Base-by-base conservation (phyloP, 2,888 invertebrate species). In the Philonicus albiceps region DNA sequence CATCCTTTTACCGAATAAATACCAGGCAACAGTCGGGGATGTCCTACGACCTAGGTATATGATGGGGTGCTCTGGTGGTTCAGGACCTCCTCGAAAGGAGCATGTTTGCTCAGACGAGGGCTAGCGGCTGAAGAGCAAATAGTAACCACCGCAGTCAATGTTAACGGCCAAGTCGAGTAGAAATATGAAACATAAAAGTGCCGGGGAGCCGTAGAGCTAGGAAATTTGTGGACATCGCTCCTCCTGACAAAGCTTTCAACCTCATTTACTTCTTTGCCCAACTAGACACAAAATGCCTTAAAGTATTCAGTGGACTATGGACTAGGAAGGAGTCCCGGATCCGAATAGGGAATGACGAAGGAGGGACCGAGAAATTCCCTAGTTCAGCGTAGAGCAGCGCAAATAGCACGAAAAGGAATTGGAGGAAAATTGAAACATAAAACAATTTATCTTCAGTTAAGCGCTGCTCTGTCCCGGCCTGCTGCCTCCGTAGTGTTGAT, bases 341-440 rank as follows among this genome's bases (percentile, higher is more conserved):
- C 22, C 2, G 31, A 74, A 3, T 8, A 8, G 34, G 27, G 7
- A 16, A 34, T 16, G 8, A 78, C 1, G 34, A n/a, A 11, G 2
- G 55, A 19, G 22, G 34, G 64, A 0, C 16, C 16, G 22, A 55
- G 55, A 55, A 55, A 40, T 34, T 40, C 49, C 80, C 80, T 22
- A 30, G 49, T 49, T 43, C 40, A 37, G 16, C 83, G n/a, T 73
- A 64, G 64, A 27, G 40, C 22, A 40, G 72, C 31, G 73, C 73
- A 84, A 84, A 84, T 30, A 84, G 40, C 55, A 73, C 72, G 84
- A 73, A 84, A 73, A 84, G 73, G 49, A 84, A 84, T 84, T 73
- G 84, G 73, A 84, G 73, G 73, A 84, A 84, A 84, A 84, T 84
- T 84, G 84, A 84, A 84, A 81, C 81, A 81, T 81, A 81, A 81